Conservation (phyloP, 2,113 vertebrate genomes). For the Chroicocephalus ridibundus region DNA sequence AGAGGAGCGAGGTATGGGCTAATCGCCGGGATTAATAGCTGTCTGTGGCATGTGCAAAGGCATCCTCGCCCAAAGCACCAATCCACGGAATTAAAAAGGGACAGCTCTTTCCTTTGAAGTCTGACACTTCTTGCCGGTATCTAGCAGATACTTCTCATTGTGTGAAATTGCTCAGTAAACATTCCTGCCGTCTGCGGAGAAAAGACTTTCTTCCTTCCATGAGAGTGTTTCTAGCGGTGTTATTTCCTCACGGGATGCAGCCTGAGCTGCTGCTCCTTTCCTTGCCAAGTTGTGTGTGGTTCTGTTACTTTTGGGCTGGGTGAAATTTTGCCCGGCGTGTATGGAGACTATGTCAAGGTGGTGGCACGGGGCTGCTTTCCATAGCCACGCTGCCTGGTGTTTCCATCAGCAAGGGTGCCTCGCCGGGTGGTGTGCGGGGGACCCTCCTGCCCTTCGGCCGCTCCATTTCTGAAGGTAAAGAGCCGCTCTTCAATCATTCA, state of each 20-base stretch:
- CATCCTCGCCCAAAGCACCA: not conserved
- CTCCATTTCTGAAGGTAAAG: not conserved
- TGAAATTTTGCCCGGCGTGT: not conserved
- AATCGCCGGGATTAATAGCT: fast-evolving
- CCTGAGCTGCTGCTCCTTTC: slow-evolving; percentile 9
- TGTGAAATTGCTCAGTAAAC: slow-evolving; percentile 26
- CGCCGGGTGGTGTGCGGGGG: not conserved
- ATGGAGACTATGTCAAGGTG: not conserved
- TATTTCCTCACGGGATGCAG: not conserved
- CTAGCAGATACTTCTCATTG: slow-evolving; percentile 22
- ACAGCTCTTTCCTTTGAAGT: slow-evolving; percentile 25
- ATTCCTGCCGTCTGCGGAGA: not conserved
- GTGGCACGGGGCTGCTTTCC: not conserved
- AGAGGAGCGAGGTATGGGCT: not conserved
- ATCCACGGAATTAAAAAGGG: not conserved
- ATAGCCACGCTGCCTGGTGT: not conserved
- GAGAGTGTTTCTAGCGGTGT: not conserved
- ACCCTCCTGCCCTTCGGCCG: not conserved
- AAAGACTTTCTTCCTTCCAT: slow-evolving; percentile 17
- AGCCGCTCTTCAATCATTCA: not conserved
- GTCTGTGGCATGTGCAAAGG: not conserved
- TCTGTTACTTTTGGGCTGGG: not conserved
- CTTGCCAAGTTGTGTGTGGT: not conserved
- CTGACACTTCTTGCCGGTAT: slow-evolving; percentile 34
- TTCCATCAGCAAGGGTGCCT: not conserved